Base-by-base conservation (phyloP, 2,888 invertebrate species). In the Poecilus cupreus region DNA sequence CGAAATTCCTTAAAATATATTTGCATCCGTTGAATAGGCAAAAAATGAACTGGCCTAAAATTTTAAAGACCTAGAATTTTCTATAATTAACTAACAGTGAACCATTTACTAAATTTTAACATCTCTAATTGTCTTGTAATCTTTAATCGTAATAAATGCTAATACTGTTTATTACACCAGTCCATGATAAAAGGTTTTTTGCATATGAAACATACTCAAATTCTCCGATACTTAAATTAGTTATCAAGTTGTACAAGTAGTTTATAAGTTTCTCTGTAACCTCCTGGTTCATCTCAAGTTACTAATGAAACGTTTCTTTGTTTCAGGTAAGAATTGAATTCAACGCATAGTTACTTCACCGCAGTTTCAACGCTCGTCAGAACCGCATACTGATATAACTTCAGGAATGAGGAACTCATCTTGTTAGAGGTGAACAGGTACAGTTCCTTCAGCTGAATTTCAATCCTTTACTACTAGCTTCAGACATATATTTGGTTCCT, bases 301-400 rank as follows among this genome's bases (percentile, higher is more conserved):
- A 18, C 83, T 84, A 84, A 84, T 84, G 82, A 83, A 83, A 82
- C 83, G 78, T 84, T 82, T 84, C 83, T 84, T 85, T 85, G 85
- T 85, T 85, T 60, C 85, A 85, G 85, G 85, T 85, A 85, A 85
- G 85, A 83, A 79, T 49, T 37, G 54, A 76, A 83, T 83, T 84
- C 70, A 72, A 83, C 82, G 83, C 77, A 64, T 78, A 57, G 43
- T 70, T 46, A 46, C 46, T 60, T n/a, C 60, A 60, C 26, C 24
- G 5, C 26, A 13, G 6, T 37, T 37, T 37, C 37, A 32, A 37
- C 64, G 37, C 26, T 26, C 13, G 60, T 60, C 60, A 32, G 60
- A 60, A 11, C 54, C 54, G 4, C 32, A 32, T 32, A 2, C 32
- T 32, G 32, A 32, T 32, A 32, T 51, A 68, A 68, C 64, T 68